phyloP scores from a whole-genome alignment of 2,797 vertebrate genomes.

The Rhabdophis nuchalis region DNA sequence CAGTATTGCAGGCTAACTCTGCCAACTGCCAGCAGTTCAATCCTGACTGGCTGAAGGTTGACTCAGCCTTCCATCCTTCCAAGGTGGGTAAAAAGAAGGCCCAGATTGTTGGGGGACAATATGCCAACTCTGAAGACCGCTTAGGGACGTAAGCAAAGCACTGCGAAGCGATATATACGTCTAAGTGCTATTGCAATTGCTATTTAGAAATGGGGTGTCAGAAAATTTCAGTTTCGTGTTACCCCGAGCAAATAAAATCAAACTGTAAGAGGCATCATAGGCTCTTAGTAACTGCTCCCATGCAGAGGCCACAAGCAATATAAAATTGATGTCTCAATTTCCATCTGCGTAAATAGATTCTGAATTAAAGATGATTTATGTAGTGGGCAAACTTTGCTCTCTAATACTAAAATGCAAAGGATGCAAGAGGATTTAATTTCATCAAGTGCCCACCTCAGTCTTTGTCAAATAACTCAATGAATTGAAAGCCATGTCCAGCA shows the following conservation, averaged over 20 bases:
- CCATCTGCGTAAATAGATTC: background rate
- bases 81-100: too few species aligned
- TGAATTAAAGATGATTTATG: background rate
- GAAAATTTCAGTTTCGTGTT: background rate
- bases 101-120: too few species aligned
- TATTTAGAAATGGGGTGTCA: background rate
- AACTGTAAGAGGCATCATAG: too few species aligned
- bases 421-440: background rate
- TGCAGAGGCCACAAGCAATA: background rate
- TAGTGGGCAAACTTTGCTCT: background rate
- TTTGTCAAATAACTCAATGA: background rate
- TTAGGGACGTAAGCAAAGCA: too few species aligned
- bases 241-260: background rate
- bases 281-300: background rate
- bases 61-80: too few species aligned
- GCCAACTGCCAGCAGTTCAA: too few species aligned
- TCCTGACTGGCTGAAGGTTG: too few species aligned
- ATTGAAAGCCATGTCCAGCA: background rate
- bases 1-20: too few species aligned
- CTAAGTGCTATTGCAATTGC: too few species aligned
- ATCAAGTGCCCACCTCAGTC: background rate
- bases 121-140: too few species aligned
- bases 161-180: too few species aligned
- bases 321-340: background rate
- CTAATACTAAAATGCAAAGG: background rate